phyloP scores from a whole-genome alignment of 2,888 invertebrate genomes.

The Lycaena phlaeas region DNA sequence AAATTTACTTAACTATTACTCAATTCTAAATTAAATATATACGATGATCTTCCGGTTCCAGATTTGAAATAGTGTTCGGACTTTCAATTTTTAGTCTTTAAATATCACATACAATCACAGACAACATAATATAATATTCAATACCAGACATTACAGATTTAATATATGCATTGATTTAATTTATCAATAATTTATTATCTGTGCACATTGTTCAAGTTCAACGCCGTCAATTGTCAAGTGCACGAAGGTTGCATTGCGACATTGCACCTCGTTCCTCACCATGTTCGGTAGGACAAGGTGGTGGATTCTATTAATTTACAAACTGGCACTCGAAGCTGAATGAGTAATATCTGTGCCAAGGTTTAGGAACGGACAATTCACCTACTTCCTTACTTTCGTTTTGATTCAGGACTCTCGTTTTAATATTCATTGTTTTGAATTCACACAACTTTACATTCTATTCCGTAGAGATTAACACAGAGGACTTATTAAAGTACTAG shows the following conservation, averaged over 20 bases:
- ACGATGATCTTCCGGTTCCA: too few species aligned
- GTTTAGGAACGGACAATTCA: slow-evolving; percentile 5
- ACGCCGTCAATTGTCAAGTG: slow-evolving; percentile 3
- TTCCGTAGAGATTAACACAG: too few species aligned
- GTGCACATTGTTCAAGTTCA: background rate
- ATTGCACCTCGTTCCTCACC: slow-evolving; percentile 18
- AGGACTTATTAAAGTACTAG: too few species aligned
- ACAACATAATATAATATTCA: too few species aligned
- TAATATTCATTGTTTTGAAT: background rate
- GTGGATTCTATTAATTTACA: slow-evolving; percentile 16
- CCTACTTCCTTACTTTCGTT: background rate
- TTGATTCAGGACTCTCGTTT: background rate
- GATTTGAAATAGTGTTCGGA: too few species aligned
- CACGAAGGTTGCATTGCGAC: slow-evolving; percentile 5
- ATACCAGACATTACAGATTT: background rate
- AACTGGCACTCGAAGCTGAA: slow-evolving; percentile 13
- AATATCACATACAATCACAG: too few species aligned
- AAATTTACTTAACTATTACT: too few species aligned
- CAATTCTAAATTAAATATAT: too few species aligned
- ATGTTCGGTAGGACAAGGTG: slow-evolving; percentile 28
- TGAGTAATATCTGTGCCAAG: slow-evolving; percentile 16
- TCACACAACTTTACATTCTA: background rate
- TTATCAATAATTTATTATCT: background rate
- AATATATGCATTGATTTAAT: background rate
- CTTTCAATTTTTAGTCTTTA: too few species aligned